Percentiles rank a stretch among this genome's conserved stretches.
Evolutionary conservation across 2,113 vertebrate genomes (phyloP).

Genomic region (Onychorhynchus coronatus): DNA sequence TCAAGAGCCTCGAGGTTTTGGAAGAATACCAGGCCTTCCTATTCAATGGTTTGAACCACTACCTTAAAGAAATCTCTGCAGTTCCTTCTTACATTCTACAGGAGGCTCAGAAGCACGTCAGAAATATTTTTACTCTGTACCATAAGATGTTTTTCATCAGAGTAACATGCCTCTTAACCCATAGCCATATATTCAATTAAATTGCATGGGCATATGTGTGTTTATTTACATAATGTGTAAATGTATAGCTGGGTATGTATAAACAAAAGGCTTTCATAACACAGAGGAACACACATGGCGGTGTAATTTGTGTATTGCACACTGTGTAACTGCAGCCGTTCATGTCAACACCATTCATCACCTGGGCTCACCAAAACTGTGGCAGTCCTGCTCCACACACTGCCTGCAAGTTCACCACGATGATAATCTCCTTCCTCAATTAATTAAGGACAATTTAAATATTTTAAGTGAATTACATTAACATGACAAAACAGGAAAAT

Average conservation of each 20-base stretch:
- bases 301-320: constrained; percentile 60
- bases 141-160: constrained; percentile 67
- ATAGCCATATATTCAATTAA: constrained; percentile 64
- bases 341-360: constrained; percentile 66
- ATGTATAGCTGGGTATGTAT: constrained; percentile 67
- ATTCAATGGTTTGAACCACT: not conserved
- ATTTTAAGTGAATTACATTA: constrained; percentile 58
- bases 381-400: not conserved
- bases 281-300: constrained; percentile 60
- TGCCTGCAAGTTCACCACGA: constrained; percentile 17
- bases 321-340: constrained; percentile 50
- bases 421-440: constrained; percentile 26
- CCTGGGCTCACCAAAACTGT: constrained; percentile 54
- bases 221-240: constrained; percentile 69
- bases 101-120: constrained; percentile 31
- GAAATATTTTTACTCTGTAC: constrained; percentile 51
- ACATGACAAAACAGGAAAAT: constrained; percentile 48
- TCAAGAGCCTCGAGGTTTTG: not conserved
- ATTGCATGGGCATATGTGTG: constrained; percentile 66
- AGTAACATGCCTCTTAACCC: constrained; percentile 64
- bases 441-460: constrained; percentile 60
- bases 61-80: constrained; percentile 37
- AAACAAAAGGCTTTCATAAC: constrained; percentile 67
- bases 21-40: not conserved
- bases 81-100: constrained; percentile 61